Evolutionary conservation across 2,888 invertebrate genomes (phyloP), one percentile per base, ranked within the genome.

Genomic region (Tricholauxania praeusta): DNA sequence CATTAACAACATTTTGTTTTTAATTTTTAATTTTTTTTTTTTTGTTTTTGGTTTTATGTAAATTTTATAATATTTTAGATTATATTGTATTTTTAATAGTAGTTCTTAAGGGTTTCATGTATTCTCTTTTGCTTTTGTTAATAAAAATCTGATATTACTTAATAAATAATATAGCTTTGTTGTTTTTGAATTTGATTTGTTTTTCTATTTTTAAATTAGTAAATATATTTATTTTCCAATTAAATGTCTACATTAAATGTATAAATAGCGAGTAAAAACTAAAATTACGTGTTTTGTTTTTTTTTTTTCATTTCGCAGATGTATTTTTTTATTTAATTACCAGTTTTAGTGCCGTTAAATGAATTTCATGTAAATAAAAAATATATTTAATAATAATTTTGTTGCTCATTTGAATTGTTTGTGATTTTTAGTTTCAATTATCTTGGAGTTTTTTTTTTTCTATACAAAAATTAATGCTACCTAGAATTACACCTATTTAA

Each of bases 1-100:
- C 87, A 87, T 87, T 87, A 87, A 87, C 87, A 87, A 87, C 84
- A 85, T 86, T 78, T 80, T 79, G 74, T 74, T 78, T 74, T 75
- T 73, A 75, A 32, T 51, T 75, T 62, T 67, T 72, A 57, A 19
- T 72, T 66, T 67, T 71, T 49, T 71, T 49, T 49, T 66, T 72
- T 52, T 72, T 64, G 52, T 64, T 49, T 63, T 67, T 74, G 62
- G 72, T 52, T 64, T 53, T 47, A 17, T 47, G 19, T 48, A 57
- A 32, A 15, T 63, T 55, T 55, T 53, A 4, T 19, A 39, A 64
- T 68, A 49, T 65, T 19, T 51, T 64, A 28, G 49, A 8, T 65
- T 48, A 6, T 65, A 14, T 47, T 48, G 17, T 69, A 14, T 72
- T 66, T 52, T 39, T 39, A 8, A 39, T 39, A 39, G 39, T 39